Evolutionary conservation across 2,888 invertebrate species (phyloP).

Genomic region (Epistrophe eligans): DNA sequence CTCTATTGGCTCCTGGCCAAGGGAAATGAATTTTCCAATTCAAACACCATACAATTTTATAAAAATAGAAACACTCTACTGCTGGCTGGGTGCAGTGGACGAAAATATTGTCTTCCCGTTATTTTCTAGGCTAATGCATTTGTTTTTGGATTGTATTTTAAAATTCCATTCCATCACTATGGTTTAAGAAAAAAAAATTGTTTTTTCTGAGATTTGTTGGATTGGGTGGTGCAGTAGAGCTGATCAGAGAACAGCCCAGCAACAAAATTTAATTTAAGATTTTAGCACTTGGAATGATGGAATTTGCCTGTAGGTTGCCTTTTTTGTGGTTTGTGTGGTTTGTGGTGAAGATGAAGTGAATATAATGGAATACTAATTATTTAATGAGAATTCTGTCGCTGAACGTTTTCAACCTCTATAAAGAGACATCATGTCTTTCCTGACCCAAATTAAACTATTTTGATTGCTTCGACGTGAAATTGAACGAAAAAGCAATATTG

Average conservation of each 20-base stretch:
- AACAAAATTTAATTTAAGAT: constrained; percentile 55
- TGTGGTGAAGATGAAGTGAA: constrained; percentile 15
- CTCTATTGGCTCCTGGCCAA: constrained; percentile 60
- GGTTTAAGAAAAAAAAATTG: not conserved
- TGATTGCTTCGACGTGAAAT: constrained; percentile 22
- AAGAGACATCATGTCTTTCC: not conserved
- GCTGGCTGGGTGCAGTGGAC: constrained; percentile 26
- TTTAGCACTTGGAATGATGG: constrained; percentile 38
- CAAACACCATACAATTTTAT: constrained; percentile 39
- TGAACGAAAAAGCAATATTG: not conserved
- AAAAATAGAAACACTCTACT: constrained; percentile 62
- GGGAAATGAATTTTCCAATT: constrained; percentile 60
- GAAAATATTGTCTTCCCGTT: constrained; percentile 51
- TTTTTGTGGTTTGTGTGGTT: not conserved
- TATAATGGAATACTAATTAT: constrained; percentile 58
- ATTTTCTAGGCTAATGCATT: constrained; percentile 63
- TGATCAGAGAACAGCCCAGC: not conserved
- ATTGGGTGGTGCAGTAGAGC: not conserved
- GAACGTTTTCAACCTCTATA: not conserved
- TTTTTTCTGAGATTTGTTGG: constrained; percentile 18
- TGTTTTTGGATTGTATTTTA: constrained; percentile 33
- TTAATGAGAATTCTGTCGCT: constrained; percentile 36
- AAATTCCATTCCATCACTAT: constrained; percentile 41
- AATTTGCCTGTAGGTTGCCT: constrained; percentile 5
- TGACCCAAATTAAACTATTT: constrained; percentile 22